Evolutionary conservation across 2,797 vertebrate species (phyloP).

Genomic region (Zenarchopterus dispar): DNA sequence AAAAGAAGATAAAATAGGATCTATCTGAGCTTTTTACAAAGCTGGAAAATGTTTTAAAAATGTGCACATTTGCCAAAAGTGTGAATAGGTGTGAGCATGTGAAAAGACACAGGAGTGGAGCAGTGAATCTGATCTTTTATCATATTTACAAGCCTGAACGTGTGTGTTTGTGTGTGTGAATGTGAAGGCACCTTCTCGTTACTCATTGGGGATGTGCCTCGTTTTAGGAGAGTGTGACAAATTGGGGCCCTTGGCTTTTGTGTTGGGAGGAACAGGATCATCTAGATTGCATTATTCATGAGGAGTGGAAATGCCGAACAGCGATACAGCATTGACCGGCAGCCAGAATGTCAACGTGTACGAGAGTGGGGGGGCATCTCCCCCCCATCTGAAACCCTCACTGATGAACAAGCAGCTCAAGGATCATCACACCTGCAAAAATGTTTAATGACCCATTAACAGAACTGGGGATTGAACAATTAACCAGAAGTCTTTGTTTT

Average conservation of each 20-base stretch:
- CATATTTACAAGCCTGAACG: constrained; percentile 31
- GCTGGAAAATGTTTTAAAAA: too few relatives aligned
- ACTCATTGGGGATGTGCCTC: constrained; percentile 13
- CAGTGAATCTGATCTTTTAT: constrained; percentile 5
- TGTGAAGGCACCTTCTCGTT: constrained; percentile 13
- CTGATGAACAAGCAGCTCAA: not conserved
- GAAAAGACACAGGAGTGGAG: constrained; percentile 6
- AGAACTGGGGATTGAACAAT: not conserved
- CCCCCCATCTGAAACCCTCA: constrained; percentile 2
- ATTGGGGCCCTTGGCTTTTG: constrained; percentile 54
- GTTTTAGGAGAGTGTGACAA: constrained; percentile 47
- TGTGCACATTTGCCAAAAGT: too few relatives aligned
- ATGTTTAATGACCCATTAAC: not conserved
- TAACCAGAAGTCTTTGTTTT: not conserved
- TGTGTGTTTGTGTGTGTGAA: not conserved
- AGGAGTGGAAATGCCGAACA: constrained; percentile 29
- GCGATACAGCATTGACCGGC: constrained; percentile 27
- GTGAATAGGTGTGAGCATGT: not conserved
- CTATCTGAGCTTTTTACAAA: too few relatives aligned
- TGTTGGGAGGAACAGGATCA: constrained; percentile 29
- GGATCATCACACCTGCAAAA: not conserved
- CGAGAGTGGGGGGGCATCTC: not conserved
- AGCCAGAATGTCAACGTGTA: constrained; percentile 25
- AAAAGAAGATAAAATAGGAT: too few relatives aligned
- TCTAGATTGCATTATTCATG: constrained; percentile 58